Evolutionary conservation across 2,888 invertebrate genomes (phyloP).

Genomic region (Microplitis manilae): DNA sequence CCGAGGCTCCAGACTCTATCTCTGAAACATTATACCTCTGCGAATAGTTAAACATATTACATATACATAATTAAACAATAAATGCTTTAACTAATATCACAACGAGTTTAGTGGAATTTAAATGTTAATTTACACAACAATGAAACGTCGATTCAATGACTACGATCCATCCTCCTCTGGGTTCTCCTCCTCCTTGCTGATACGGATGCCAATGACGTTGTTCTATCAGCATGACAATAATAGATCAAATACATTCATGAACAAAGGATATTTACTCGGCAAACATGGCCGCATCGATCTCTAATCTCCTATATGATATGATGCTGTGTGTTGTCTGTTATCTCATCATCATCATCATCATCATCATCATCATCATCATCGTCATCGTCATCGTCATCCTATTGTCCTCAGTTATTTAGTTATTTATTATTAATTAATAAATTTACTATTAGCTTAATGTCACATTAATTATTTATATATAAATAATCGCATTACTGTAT

Average conservation of each 20-base stretch:
- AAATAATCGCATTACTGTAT: too few species aligned
- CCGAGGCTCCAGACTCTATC: too few species aligned
- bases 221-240: conserved; percentile 18
- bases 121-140: conserved; percentile 1
- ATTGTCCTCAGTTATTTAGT: too few species aligned
- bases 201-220: conserved; percentile 23
- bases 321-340: conserved; percentile 13
- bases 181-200: background rate
- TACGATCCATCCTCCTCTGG: background rate
- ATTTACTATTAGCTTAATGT: too few species aligned
- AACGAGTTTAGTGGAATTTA: background rate
- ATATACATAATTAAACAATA: background rate
- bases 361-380: too few species aligned
- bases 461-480: too few species aligned
- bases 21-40: too few species aligned
- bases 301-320: conserved; percentile 18
- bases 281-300: conserved; percentile 27
- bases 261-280: conserved; percentile 38
- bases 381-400: too few species aligned
- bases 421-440: too few species aligned
- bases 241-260: conserved; percentile 22
- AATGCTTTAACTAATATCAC: background rate
- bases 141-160: background rate
- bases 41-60: background rate
- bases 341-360: background rate